Base-by-base conservation (phyloP, 1,140 invertebrate genomes). In the Marisa cornuarietis region DNA sequence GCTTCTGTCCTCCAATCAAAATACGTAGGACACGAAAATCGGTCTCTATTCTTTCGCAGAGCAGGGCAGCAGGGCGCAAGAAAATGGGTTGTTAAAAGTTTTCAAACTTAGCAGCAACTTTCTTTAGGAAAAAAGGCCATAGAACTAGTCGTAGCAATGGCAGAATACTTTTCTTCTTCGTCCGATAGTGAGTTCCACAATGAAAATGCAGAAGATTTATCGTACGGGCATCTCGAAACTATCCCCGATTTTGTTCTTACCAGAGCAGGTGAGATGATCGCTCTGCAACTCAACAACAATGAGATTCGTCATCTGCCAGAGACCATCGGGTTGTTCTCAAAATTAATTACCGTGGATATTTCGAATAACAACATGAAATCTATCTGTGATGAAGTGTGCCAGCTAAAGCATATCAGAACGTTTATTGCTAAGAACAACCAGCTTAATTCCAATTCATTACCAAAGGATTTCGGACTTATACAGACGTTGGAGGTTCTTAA, bases 351-450 rank as follows among this genome's bases (percentile, higher is more conserved):
- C 24, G 90, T 99, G 78, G 96, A 99, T 90, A 90, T 99, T 24
- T 98, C 96, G 84, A 95, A 95, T 83, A 98, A 98, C 90, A 93
- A 94, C n/a, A 88, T 99, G 5, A 94, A 92, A 14, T 90, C 90
- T 71, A 90, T 99, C 49, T 94, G 96, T 6, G 94, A 97, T 79
- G 92, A 95, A 71, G 92, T 98, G 24, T 92, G 94, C 51, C 89
- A 93, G 81, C 94, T 96, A 76, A 83, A 81, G 31, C 94, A 95
- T 13, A 89, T 98, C 42, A 94, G 93, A 24, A 94, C 94, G 52
- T 91, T 99, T 0, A 94, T 96, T 26, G 95, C 95, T 0, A 96
- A 96, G 91, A 97, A 98, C 87, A 99, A 99, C 91, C 90, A 93
- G 71, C 88, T 99, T 14, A 93, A 93, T 2, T 95, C 95, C 83